Evolutionary conservation across 2,888 invertebrate species (phyloP).

Genomic region (Paralinhomoeus sp.): DNA sequence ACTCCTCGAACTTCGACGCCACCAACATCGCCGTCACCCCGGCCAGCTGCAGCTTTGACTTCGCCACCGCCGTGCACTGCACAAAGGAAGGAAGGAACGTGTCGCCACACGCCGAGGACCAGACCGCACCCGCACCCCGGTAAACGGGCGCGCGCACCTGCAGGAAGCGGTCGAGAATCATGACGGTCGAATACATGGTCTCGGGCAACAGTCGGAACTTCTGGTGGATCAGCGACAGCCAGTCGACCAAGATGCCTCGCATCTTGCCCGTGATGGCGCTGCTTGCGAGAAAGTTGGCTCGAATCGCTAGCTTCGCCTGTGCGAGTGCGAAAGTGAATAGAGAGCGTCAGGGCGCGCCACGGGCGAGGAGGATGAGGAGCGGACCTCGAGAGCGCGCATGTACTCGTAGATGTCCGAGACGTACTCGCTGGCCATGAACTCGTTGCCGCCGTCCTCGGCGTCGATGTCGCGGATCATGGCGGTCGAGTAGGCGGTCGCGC

Average conservation of each 20-base stretch:
- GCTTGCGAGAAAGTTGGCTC: no score
- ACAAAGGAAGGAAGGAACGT: no score
- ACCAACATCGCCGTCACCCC: constrained; percentile 57
- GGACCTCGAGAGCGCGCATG: constrained; percentile 7
- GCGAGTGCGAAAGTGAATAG: no score
- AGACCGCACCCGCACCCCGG: no score
- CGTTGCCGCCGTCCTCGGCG: constrained; percentile 44
- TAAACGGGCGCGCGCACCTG: no score
- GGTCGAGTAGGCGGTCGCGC: not conserved
- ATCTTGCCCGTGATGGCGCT: constrained; percentile 48
- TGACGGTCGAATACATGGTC: constrained; percentile 64
- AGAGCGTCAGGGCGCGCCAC: no score
- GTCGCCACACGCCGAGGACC: no score
- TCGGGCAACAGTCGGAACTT: constrained; percentile 64
- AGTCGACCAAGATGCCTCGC: constrained; percentile 68
- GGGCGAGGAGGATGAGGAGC: no score
- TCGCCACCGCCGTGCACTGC: no score
- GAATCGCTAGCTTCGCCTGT: no score
- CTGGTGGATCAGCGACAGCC: constrained; percentile 60
- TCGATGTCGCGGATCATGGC: constrained; percentile 40
- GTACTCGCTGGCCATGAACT: constrained; percentile 58
- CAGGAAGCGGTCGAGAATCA: constrained; percentile 67
- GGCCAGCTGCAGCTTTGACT: not conserved
- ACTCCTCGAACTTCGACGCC: constrained; percentile 83
- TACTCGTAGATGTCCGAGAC: constrained; percentile 57